phyloP scores from a whole-genome alignment of 2,888 invertebrate genomes.

The Epistrophe grossulariae region DNA sequence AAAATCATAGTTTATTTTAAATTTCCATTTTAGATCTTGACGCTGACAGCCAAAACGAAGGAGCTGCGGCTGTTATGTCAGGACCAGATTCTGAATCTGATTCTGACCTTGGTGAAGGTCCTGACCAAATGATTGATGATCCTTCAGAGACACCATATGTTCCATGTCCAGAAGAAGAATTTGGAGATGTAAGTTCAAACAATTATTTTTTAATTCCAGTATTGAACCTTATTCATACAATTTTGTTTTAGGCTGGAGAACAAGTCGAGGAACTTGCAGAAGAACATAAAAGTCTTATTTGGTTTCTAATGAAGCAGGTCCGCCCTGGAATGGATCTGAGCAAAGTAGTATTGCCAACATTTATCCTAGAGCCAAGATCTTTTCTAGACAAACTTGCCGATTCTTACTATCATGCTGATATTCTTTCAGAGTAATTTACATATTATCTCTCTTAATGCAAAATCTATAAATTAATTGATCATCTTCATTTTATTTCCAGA shows the following conservation, averaged over 20 bases:
- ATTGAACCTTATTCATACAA: not conserved
- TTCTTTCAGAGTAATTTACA: slow-evolving; percentile 89
- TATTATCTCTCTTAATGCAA: not conserved
- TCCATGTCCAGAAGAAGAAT: slow-evolving; percentile 86
- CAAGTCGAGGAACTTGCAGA: slow-evolving; percentile 96
- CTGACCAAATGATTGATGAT: slow-evolving; percentile 79
- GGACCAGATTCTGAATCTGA: slow-evolving; percentile 86
- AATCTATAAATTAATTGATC: not conserved
- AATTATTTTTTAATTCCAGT: not conserved
- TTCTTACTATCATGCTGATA: slow-evolving; percentile 97
- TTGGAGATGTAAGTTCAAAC: slow-evolving; percentile 84
- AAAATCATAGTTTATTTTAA: not conserved
- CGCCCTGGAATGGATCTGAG: slow-evolving; percentile 97
- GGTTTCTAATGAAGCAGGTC: slow-evolving; percentile 97
- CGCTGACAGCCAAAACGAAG: slow-evolving; percentile 89
- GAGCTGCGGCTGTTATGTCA: slow-evolving; percentile 84
- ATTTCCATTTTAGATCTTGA: slow-evolving; percentile 86
- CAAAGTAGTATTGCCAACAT: slow-evolving; percentile 94
- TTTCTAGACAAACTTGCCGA: slow-evolving; percentile 97
- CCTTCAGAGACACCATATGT: slow-evolving; percentile 87
- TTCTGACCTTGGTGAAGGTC: slow-evolving; percentile 84
- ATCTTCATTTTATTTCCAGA: slow-evolving; percentile 83
- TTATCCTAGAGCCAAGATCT: slow-evolving; percentile 96
- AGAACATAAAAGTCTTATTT: slow-evolving; percentile 96
- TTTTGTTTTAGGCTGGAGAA: slow-evolving; percentile 87